phyloP scores from a whole-genome alignment of 2,797 vertebrate genomes.

The Hapalemur alaotrensis region DNA sequence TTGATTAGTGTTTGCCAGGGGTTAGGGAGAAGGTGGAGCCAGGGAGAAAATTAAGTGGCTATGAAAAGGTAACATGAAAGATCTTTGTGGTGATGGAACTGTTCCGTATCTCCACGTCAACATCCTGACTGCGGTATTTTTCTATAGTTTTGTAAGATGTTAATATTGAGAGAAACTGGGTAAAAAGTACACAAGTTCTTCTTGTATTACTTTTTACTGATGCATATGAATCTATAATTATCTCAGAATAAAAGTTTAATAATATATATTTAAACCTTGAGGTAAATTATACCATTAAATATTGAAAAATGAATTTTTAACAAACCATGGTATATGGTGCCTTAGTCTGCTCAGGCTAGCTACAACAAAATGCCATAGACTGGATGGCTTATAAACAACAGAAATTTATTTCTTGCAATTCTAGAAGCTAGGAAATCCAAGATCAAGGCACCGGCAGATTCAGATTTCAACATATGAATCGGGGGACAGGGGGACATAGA shows the following conservation, averaged over 20 bases:
- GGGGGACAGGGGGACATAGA: neutral
- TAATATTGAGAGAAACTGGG: neutral
- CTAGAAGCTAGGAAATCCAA: neutral
- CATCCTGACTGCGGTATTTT: neutral
- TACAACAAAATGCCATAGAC: neutral
- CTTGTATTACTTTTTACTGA: neutral
- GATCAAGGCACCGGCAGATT: neutral
- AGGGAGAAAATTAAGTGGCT: neutral
- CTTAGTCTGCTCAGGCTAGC: neutral
- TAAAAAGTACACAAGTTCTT: neutral
- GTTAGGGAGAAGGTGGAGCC: neutral
- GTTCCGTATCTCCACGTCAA: neutral
- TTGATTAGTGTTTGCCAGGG: neutral
- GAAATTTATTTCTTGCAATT: neutral
- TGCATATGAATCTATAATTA: neutral
- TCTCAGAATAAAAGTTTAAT: neutral
- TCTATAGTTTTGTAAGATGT: neutral
- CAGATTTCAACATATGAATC: neutral
- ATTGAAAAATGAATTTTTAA: neutral
- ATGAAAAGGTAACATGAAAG: neutral
- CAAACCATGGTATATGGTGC: neutral
- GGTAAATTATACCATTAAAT: slow-evolving; percentile 5
- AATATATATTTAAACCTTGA: neutral
- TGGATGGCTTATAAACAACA: neutral
- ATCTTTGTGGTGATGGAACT: neutral